Evolutionary conservation across 1,140 invertebrate genomes (phyloP), one percentile per base, ranked within the genome.

Genomic region (Drosophila tropicalis): DNA sequence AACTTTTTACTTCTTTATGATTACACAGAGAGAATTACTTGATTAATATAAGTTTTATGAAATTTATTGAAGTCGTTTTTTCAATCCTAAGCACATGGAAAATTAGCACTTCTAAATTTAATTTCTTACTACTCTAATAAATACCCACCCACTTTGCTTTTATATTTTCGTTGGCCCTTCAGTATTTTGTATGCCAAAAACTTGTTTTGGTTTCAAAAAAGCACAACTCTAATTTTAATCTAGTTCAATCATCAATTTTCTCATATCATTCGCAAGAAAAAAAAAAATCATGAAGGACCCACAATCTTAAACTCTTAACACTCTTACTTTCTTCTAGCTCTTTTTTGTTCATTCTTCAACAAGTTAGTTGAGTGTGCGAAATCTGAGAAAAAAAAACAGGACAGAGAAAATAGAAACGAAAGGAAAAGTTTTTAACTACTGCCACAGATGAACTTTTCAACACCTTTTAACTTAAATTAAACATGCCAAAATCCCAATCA

Each of bases 381-480:
- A 22, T 51, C 44, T 25, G 5, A n/a, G 15, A 47, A 17, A 19
- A 51, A 51, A 40, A 25, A 39, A n/a, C 2, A 36, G 22, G 15
- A 17, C 6, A 15, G 41, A 32, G n/a, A 61, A 76, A 63, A 60
- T 29, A 29, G 29, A 76, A 63, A 15, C 4, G 60, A 0, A 17
- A 15, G n/a, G 40, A 5, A 39, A 71, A 76, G 77, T 34, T 77
- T 76, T 77, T 77, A 76, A 76, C 74, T 70, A 70, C 77, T 70
- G 70, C 76, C 62, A 61, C 67, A 67, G 64, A 34, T 47, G 51
- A 77, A 77, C 67, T 77, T 77, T 77, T 71, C 74, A 47, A 78
- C 83, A 82, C 79, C 83, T 82, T 87, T 83, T 76, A 86, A 87
- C 75, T 79, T 67, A 74, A 82, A 72, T 82, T 70, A 78, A 72